These are phyloP conservation scores for Acrocephalus kingi DNA, from an alignment of 2,113 vertebrate species.

Conservation along the genomic window DNA sequence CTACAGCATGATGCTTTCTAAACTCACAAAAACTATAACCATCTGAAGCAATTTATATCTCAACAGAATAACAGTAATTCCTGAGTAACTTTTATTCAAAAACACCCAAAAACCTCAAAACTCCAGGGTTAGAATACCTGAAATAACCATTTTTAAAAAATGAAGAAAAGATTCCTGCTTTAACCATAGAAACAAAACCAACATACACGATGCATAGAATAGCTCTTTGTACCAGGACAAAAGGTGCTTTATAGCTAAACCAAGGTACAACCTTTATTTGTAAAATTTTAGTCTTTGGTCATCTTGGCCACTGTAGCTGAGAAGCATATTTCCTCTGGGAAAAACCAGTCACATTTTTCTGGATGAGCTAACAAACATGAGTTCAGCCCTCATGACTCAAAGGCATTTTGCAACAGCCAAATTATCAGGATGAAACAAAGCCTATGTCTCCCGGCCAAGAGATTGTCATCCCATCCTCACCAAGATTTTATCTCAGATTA, in stretches of 20 bases:
- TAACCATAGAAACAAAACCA: background rate
- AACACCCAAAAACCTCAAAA: fast-evolving
- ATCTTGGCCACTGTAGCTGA: background rate
- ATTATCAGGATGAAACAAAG: background rate
- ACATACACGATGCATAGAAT: fast-evolving
- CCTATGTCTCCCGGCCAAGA: background rate
- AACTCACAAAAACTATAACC: background rate
- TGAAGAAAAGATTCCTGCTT: background rate
- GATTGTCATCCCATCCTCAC: background rate
- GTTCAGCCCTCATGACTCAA: background rate
- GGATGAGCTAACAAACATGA: background rate
- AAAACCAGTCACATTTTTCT: background rate
- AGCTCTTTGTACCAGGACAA: background rate
- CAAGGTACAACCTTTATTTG: background rate
- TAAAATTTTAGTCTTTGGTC: background rate
- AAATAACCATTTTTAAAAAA: background rate
- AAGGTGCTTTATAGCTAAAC: background rate
- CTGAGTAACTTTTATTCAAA: background rate
- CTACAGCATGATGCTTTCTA: background rate
- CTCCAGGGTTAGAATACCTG: background rate
- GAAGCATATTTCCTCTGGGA: background rate
- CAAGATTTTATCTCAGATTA: background rate
- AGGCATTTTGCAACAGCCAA: background rate
- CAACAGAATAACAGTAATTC: background rate
- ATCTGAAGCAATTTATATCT: background rate